Evolutionary conservation across 1,140 invertebrate genomes (phyloP).

Genomic region (Neomicropteryx cornuta): DNA sequence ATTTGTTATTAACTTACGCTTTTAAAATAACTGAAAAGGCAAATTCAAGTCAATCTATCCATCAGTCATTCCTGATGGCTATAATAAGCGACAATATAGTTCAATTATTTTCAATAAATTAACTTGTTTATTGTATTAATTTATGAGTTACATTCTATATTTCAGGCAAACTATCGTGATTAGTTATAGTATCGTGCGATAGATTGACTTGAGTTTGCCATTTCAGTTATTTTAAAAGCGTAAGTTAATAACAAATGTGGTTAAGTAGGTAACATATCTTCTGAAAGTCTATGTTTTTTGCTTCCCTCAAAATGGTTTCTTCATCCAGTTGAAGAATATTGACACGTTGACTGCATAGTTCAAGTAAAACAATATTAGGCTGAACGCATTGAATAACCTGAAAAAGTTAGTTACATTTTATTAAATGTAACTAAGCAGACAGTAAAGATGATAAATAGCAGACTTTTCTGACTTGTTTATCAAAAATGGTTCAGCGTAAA

Average conservation of each 20-base stretch:
- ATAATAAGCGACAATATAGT: conserved; percentile 9
- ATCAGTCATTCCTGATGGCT: conserved; percentile 6
- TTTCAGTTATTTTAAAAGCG: too few species aligned
- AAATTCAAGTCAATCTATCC: too few species aligned
- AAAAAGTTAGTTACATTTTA: too few species aligned
- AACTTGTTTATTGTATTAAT: neutral
- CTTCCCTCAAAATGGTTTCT: conserved; percentile 77
- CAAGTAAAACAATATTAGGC: conserved; percentile 89
- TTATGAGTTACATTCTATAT: conserved; percentile 4
- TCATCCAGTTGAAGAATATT: conserved; percentile 91
- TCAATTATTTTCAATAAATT: conserved; percentile 1
- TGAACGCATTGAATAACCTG: conserved; percentile 82
- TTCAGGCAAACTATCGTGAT: conserved; percentile 48
- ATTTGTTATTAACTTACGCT: too few species aligned
- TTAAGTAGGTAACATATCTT: conserved; percentile 49
- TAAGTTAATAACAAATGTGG: too few species aligned
- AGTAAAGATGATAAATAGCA: too few species aligned
- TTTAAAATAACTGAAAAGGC: too few species aligned
- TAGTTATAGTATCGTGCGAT: too few species aligned
- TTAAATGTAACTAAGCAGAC: too few species aligned
- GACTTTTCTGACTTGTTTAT: too few species aligned
- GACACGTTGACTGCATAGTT: conserved; percentile 79
- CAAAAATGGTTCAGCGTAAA: too few species aligned
- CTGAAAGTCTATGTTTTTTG: conserved; percentile 72
- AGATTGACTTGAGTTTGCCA: too few species aligned